Percentiles rank a stretch among this genome's conserved stretches.
Evolutionary conservation across 2,113 vertebrate species (phyloP).

Genomic region (Eurystomus gularis): DNA sequence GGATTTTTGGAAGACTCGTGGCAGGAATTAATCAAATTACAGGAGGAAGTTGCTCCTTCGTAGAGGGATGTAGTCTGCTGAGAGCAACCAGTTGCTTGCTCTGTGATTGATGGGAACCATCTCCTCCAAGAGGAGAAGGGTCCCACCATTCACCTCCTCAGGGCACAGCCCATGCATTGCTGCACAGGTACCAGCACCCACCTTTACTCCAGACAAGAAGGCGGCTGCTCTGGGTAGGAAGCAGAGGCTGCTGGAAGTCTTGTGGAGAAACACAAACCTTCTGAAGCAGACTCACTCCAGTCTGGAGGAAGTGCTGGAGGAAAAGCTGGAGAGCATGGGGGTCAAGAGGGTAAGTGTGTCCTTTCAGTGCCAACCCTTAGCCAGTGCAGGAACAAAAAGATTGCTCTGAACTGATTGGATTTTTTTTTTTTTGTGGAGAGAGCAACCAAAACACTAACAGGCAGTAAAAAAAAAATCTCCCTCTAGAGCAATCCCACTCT

Average conservation of each 20-base stretch:
- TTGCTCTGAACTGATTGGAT: not conserved
- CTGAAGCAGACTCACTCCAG: constrained; percentile 57
- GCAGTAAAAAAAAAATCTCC: not conserved
- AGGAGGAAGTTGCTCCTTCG: rapidly evolving
- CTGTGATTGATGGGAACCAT: not conserved
- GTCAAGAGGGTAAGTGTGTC: constrained; percentile 43
- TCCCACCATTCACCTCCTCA: not conserved
- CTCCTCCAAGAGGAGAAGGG: not conserved
- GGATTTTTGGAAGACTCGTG: no score
- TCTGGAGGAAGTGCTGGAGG: constrained; percentile 68
- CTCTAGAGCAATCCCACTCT: not conserved
- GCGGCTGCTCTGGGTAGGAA: not conserved
- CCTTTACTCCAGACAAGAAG: not conserved
- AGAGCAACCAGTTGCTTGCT: not conserved
- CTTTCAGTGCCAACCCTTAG: not conserved
- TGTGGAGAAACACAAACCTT: constrained; percentile 52
- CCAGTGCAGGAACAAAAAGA: not conserved
- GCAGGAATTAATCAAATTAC: not conserved
- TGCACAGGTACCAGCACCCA: not conserved
- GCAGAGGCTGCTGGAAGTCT: constrained; percentile 21
- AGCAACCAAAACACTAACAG: not conserved
- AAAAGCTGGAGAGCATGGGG: constrained; percentile 73
- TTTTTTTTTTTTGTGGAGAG: not conserved
- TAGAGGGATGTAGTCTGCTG: not conserved
- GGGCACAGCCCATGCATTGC: rapidly evolving